phyloP scores from a whole-genome alignment of 2,888 invertebrate species.

The Abscondita cerata region DNA sequence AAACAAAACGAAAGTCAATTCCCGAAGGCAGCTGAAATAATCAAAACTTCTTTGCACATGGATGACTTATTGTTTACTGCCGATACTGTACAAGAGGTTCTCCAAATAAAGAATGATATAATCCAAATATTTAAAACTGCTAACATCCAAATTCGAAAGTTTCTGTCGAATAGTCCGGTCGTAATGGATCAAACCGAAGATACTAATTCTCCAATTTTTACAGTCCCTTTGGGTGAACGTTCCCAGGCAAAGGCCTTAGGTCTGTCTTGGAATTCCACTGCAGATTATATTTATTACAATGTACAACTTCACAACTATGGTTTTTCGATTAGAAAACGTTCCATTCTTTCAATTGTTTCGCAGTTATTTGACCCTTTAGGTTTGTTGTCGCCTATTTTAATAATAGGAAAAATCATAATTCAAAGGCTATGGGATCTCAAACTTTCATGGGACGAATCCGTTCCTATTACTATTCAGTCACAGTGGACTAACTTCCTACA shows the following conservation, averaged over 20 bases:
- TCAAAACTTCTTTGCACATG: not conserved
- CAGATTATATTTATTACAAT: not conserved
- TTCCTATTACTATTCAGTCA: not conserved
- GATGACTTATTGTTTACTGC: not conserved
- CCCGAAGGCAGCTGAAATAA: not conserved
- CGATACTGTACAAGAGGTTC: not conserved
- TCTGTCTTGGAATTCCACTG: not conserved
- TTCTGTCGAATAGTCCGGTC: not conserved
- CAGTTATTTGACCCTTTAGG: too few relatives aligned
- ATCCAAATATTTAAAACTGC: not conserved
- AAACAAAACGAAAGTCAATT: not conserved
- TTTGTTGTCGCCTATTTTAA: too few relatives aligned
- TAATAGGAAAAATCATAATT: not conserved
- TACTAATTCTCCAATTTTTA: not conserved
- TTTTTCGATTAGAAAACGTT: not conserved
- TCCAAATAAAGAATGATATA: not conserved
- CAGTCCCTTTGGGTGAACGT: not conserved
- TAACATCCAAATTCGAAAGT: not conserved
- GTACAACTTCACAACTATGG: not conserved
- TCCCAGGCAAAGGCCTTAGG: not conserved
- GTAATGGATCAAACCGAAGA: not conserved
- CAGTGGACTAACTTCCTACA: not conserved
- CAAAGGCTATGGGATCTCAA: not conserved
- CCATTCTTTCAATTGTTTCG: not conserved
- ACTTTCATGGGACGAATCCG: not conserved